phyloP scores from a whole-genome alignment of 2,888 invertebrate genomes.

The Auanema sp. region DNA sequence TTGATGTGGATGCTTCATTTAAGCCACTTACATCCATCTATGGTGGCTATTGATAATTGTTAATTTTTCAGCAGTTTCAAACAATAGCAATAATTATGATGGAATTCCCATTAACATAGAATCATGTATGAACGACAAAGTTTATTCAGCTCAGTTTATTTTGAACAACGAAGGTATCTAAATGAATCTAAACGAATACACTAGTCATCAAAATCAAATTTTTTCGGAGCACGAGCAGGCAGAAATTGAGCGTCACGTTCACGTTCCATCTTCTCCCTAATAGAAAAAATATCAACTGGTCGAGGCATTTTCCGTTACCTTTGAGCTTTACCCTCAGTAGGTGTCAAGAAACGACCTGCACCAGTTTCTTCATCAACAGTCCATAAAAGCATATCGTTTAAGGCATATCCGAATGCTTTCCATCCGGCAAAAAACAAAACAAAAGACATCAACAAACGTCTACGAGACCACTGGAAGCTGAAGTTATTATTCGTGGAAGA shows the following conservation, averaged over 20 bases:
- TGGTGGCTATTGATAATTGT: too few relatives aligned
- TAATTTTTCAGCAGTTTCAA: too few relatives aligned
- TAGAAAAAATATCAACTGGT: background rate
- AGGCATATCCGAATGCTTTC: slow-evolving; percentile 51
- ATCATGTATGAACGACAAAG: too few relatives aligned
- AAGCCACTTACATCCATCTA: too few relatives aligned
- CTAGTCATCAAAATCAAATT: slow-evolving; percentile 48
- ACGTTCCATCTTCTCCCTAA: slow-evolving; percentile 37
- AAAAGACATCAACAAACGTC: slow-evolving; percentile 51
- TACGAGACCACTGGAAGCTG: slow-evolving; percentile 45
- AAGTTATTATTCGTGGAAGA: background rate
- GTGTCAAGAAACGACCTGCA: slow-evolving; percentile 42
- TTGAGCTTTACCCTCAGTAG: slow-evolving; percentile 43
- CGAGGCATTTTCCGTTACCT: too few relatives aligned
- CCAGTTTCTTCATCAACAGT: slow-evolving; percentile 43
- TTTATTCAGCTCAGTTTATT: too few relatives aligned
- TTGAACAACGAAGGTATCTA: slow-evolving; percentile 6
- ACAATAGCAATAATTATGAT: too few relatives aligned
- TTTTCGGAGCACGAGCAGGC: slow-evolving; percentile 20
- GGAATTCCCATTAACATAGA: too few relatives aligned
- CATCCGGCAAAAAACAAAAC: slow-evolving; percentile 56
- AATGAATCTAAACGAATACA: slow-evolving; percentile 12
- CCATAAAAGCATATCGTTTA: slow-evolving; percentile 52
- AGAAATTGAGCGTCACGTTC: slow-evolving; percentile 28
- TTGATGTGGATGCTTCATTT: too few relatives aligned